Base-by-base conservation (phyloP, 2,888 invertebrate genomes). In the Papilio gigon region DNA sequence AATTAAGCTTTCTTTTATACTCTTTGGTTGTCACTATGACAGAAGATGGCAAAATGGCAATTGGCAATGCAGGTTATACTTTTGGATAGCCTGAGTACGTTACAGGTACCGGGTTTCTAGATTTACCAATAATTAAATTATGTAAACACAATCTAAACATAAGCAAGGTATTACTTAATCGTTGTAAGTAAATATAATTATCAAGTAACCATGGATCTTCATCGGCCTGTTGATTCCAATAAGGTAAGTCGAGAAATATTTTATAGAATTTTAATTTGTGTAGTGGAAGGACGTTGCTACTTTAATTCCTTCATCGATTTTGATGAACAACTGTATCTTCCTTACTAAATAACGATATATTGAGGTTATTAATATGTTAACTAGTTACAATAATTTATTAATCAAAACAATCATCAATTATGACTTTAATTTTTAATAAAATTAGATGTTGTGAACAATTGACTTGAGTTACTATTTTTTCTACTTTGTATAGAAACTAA, bases 191-290 rank as follows among this genome's bases (percentile, higher is more conserved):
- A 72, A 68, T 33, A 25, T 25, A 40, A n/a, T 33, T 37, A 12
- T 33, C 62, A 50, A 68, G 50, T 53, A 74, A 79, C 61, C 74
- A 92, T 92, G 92, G 92, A 92, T 84, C 87, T 92, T 44, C 92
- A 92, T 73, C 82, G 80, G 74, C 92, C 92, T 63, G 90, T 92
- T 12, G 92, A 92, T 71, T 84, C 88, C 1, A 92, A 92, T 77
- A 92, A 92, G 90, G 91, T 90, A 80, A 70, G 68, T 67, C 44
- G 17, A 12, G 8, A 47, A 33, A 27, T 35, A 20, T 60, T 66
- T 65, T 8, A 20, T 58, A 40, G 61, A 62, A 69, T 65, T 50
- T 56, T 20, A 22, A 40, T 44, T 50, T 64, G 27, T 22, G 14
- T 50, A 9, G 35, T 50, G 20, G 35, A 17, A 37, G 12, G 20